phyloP scores from a whole-genome alignment of 1,140 invertebrate genomes.

The Papilio machaon region DNA sequence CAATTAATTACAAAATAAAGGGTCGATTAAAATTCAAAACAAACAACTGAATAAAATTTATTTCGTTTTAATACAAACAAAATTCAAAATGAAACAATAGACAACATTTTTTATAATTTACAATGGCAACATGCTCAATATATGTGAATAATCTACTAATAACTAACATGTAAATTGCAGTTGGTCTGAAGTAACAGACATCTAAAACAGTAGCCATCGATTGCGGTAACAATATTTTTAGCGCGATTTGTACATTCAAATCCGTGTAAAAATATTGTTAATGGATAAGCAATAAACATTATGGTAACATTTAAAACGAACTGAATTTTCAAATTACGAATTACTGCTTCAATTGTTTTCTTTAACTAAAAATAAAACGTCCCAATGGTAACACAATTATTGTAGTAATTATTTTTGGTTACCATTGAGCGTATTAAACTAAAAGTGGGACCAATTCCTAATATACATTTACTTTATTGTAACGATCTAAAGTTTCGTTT shows the following conservation, averaged over 20 bases:
- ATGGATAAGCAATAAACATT: background rate
- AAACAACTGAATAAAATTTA: background rate
- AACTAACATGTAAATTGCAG: conserved; percentile 58
- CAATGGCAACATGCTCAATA: conserved; percentile 38
- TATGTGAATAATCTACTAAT: conserved; percentile 32
- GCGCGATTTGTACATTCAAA: conserved; percentile 3
- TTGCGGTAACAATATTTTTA: conserved; percentile 22
- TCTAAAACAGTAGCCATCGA: conserved; percentile 19
- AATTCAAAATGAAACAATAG: background rate
- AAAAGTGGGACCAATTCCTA: conserved; percentile 70
- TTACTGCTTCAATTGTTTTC: conserved; percentile 15
- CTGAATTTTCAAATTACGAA: background rate
- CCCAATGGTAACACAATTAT: conserved; percentile 10
- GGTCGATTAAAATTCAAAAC: background rate
- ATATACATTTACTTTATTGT: conserved; percentile 49
- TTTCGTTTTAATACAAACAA: background rate
- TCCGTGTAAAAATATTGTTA: conserved; percentile 23
- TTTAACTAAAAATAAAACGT: conserved; percentile 45
- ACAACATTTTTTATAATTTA: conserved; percentile 9
- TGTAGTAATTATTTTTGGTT: conserved; percentile 38
- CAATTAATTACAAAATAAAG: background rate
- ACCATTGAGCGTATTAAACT: conserved; percentile 55
- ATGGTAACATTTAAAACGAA: background rate
- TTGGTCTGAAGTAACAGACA: conserved; percentile 50
- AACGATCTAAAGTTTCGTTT: conserved; percentile 42